Conservation (phyloP, 1,140 invertebrate species). For the Calephelis virginiensis region DNA sequence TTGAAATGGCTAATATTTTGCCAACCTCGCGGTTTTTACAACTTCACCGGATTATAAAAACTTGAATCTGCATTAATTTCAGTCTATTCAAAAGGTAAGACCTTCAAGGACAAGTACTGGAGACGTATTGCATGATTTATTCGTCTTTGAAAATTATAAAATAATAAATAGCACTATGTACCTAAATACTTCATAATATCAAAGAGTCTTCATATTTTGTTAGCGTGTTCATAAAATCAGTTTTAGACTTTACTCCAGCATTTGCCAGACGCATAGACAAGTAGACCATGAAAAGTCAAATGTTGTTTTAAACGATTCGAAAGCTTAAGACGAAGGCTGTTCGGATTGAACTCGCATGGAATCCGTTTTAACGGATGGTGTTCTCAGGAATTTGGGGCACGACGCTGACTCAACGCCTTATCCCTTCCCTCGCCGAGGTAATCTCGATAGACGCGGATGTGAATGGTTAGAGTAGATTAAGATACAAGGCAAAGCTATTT, state of each 20-base stretch:
- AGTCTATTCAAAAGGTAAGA: too few relatives aligned
- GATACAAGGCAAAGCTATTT: constrained; percentile 17
- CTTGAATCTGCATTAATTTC: too few relatives aligned
- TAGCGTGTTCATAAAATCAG: not conserved
- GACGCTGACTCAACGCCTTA: constrained; percentile 69
- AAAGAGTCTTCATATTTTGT: too few relatives aligned
- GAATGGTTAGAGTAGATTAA: constrained; percentile 30
- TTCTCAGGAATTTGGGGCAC: constrained; percentile 70
- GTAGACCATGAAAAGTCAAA: constrained; percentile 56
- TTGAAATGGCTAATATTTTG: too few relatives aligned
- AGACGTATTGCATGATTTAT: too few relatives aligned
- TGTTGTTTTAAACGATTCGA: constrained; percentile 34
- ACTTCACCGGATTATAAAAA: too few relatives aligned
- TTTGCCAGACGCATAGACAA: constrained; percentile 56
- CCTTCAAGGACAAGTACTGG: too few relatives aligned
- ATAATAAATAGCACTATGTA: too few relatives aligned
- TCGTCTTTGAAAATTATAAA: too few relatives aligned
- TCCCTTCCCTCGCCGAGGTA: constrained; percentile 61
- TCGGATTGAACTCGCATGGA: constrained; percentile 26
- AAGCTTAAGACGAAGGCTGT: constrained; percentile 29
- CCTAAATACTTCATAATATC: too few relatives aligned
- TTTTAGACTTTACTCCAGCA: constrained; percentile 40
- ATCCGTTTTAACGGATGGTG: constrained; percentile 55
- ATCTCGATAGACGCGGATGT: constrained; percentile 47
- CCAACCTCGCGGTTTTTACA: too few relatives aligned